Evolutionary conservation across 2,797 vertebrate genomes (phyloP).

Genomic region (Atherinosoma microstoma): DNA sequence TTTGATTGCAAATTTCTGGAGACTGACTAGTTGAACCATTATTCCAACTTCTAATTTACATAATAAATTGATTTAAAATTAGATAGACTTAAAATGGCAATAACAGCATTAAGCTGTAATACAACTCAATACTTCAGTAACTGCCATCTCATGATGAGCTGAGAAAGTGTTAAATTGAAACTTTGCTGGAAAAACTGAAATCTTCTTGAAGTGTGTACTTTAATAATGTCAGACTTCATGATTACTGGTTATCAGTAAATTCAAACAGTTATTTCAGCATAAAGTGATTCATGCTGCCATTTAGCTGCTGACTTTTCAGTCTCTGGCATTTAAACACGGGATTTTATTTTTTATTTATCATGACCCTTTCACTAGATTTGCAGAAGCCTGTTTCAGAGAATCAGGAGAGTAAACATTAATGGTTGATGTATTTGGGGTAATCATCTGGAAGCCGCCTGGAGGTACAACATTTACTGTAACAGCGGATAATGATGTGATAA

Average conservation of each 20-base stretch:
- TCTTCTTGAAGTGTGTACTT: background rate
- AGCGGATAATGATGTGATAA: background rate
- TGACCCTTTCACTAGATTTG: background rate
- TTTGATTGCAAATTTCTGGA: too few relatives aligned
- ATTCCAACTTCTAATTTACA: too few relatives aligned
- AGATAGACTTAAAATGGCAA: too few relatives aligned
- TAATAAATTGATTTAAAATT: too few relatives aligned
- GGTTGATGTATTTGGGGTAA: background rate
- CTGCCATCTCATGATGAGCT: background rate
- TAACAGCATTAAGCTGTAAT: too few relatives aligned
- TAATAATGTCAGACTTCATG: background rate
- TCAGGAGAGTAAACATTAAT: background rate
- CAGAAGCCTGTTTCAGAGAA: background rate
- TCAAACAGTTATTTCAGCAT: background rate
- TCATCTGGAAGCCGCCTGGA: background rate
- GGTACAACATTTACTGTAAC: background rate
- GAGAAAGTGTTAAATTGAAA: background rate
- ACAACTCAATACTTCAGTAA: too few relatives aligned
- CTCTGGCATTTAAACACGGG: background rate
- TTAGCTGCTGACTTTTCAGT: background rate
- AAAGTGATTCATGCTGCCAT: constrained; percentile 2
- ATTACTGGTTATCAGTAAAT: background rate
- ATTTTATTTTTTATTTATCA: background rate
- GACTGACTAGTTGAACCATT: too few relatives aligned
- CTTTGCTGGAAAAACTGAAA: background rate